Percentiles rank a stretch among this genome's conserved stretches.
Evolutionary conservation across 2,888 invertebrate genomes (phyloP).

Genomic region (Orchesella flavescens): DNA sequence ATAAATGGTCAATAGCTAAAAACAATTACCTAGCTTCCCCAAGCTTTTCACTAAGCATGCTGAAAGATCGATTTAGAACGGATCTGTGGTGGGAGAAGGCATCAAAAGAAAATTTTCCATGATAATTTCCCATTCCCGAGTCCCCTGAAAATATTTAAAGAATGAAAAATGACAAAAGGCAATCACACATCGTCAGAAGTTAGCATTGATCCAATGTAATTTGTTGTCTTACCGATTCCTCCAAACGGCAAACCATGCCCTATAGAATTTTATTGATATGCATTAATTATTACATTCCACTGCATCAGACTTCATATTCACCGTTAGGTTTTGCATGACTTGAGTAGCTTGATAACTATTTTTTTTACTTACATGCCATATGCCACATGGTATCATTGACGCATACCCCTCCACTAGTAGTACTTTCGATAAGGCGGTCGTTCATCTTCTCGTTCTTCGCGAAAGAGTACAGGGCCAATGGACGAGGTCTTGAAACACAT

Average conservation of each 20-base stretch:
- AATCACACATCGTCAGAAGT: neutral
- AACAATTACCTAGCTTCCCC: constrained; percentile 16
- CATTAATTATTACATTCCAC: no score
- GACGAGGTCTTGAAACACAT: constrained; percentile 85
- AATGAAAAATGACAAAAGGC: constrained; percentile 74
- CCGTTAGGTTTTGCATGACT: no score
- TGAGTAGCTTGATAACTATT: no score
- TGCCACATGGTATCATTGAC: constrained; percentile 93
- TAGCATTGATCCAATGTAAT: no score
- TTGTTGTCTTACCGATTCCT: constrained; percentile 79
- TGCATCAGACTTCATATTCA: no score
- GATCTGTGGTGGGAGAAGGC: constrained; percentile 93
- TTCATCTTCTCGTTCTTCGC: constrained; percentile 78
- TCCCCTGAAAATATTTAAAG: neutral
- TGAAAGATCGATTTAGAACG: constrained; percentile 74
- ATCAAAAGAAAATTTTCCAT: constrained; percentile 91
- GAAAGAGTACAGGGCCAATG: constrained; percentile 92
- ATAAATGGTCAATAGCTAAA: no score
- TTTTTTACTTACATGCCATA: constrained; percentile 68
- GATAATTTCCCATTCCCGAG: constrained; percentile 93
- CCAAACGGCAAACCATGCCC: constrained; percentile 71
- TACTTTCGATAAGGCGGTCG: constrained; percentile 81
- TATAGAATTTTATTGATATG: no score
- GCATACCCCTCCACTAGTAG: constrained; percentile 85
- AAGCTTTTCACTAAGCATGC: constrained; percentile 48